A percentile compares a stretch with the other conserved stretches of the same genome.
Conservation (phyloP, 2,113 vertebrate species). For the Meriones unguiculatus region DNA sequence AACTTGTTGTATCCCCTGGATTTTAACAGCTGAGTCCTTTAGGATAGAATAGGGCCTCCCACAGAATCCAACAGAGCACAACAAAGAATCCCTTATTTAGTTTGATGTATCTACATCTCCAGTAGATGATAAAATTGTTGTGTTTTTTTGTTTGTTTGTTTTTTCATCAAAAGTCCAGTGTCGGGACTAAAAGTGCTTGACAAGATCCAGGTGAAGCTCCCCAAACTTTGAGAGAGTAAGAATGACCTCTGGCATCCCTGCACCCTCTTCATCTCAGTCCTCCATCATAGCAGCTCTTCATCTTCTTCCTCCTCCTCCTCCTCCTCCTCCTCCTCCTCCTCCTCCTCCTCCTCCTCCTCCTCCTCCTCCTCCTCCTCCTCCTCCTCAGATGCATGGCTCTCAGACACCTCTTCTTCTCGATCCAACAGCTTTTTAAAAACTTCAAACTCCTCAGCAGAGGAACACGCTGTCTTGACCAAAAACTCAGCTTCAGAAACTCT, state of each 20-base stretch:
- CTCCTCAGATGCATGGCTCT: neutral
- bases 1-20: accelerated
- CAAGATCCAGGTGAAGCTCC: neutral
- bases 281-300: neutral
- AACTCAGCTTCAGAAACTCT: slow-evolving; percentile 86
- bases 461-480: slow-evolving; percentile 86
- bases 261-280: neutral
- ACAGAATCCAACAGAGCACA: neutral
- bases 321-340: slow-evolving; percentile 11
- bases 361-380: neutral
- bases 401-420: slow-evolving; percentile 84
- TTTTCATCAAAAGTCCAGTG: neutral
- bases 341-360: neutral
- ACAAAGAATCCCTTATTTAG: neutral
- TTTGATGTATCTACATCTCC: neutral
- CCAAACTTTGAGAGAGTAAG: accelerated
- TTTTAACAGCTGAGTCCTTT: neutral
- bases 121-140: too few relatives aligned
- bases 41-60: neutral
- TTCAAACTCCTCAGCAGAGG: slow-evolving; percentile 90
- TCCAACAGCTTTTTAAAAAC: slow-evolving; percentile 92
- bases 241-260: accelerated
- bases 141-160: too few relatives aligned
- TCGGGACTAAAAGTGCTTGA: slow-evolving; percentile 2
- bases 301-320: neutral